Conservation (phyloP, 1,140 invertebrate species). For the Drosophila cardini region DNA sequence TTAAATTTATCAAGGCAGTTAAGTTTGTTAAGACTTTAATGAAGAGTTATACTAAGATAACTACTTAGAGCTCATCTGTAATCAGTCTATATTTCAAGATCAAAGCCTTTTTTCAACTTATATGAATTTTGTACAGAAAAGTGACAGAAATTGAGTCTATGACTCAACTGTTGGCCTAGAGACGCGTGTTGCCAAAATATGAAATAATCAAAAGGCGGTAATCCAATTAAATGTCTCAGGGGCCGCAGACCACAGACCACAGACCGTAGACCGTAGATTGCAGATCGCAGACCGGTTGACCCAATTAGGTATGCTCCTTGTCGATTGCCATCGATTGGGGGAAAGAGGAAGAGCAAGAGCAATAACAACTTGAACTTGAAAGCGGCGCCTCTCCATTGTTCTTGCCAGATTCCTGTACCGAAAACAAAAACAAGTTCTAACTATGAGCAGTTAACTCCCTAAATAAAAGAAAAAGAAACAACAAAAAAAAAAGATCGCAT, state of each 20-base stretch:
- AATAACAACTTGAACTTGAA: constrained; percentile 71
- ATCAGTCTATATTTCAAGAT: too few relatives aligned
- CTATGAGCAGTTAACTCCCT: constrained; percentile 63
- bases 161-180: constrained; percentile 33
- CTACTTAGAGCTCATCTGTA: too few relatives aligned
- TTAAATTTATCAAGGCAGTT: too few relatives aligned
- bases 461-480: constrained; percentile 49
- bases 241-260: constrained; percentile 28
- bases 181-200: constrained; percentile 70
- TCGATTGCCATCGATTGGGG: constrained; percentile 47
- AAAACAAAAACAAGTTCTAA: constrained; percentile 72
- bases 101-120: neutral
- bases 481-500: constrained; percentile 64
- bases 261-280: constrained; percentile 37
- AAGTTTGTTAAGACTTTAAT: too few relatives aligned
- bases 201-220: constrained; percentile 80
- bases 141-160: constrained; percentile 30
- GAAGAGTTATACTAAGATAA: too few relatives aligned
- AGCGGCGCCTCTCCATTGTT: constrained; percentile 78
- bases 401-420: constrained; percentile 37
- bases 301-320: constrained; percentile 76
- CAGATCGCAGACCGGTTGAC: constrained; percentile 66
- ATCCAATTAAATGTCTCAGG: constrained; percentile 81
- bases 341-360: constrained; percentile 28
- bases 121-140: constrained; percentile 43